phyloP scores from a whole-genome alignment of 1,140 invertebrate species.

The Tetragonula clypearis region DNA sequence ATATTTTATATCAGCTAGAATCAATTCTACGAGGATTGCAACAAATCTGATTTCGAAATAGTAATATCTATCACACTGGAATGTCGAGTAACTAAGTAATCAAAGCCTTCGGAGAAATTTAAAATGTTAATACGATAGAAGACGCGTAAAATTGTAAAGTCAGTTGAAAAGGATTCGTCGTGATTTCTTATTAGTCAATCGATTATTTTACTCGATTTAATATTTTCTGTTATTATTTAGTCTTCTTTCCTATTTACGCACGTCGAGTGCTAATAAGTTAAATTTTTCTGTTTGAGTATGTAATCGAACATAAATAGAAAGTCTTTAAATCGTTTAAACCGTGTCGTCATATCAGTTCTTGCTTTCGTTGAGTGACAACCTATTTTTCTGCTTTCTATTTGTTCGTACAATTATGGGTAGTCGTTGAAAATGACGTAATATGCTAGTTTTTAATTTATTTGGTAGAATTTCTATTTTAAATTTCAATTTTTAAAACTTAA shows the following conservation, averaged over 20 bases:
- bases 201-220: neutral
- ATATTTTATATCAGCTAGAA: neutral
- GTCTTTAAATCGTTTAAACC: neutral
- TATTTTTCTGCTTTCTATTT: constrained; percentile 27
- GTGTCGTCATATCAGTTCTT: constrained; percentile 11
- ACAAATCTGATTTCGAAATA: neutral
- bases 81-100: neutral
- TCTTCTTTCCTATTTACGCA: neutral
- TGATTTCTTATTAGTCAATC: neutral
- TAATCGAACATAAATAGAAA: neutral
- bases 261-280: neutral
- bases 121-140: neutral
- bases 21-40: neutral
- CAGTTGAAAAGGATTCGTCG: neutral
- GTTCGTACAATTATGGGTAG: neutral
- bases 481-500: neutral
- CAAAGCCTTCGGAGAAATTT: constrained; percentile 6
- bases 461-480: neutral
- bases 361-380: neutral
- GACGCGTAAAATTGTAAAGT: neutral
- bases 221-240: neutral
- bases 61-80: neutral
- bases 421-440: neutral
- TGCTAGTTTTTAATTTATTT: neutral
- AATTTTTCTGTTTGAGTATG: neutral